phyloP scores from a whole-genome alignment of 1,140 invertebrate species.

The Calephelis virginiensis region DNA sequence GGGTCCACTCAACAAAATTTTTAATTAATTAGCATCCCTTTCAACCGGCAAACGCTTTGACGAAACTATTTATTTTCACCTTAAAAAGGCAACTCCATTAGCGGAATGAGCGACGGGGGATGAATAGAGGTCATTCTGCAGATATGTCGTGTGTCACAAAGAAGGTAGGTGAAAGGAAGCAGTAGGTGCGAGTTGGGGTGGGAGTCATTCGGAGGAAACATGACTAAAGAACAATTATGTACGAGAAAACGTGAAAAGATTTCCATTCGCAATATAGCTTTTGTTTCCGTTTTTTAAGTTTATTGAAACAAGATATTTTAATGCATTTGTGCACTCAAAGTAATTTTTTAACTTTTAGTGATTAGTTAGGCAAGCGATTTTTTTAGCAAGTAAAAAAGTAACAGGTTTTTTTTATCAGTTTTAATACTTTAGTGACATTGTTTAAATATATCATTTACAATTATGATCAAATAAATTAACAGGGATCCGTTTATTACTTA shows the following conservation, averaged over 20 bases:
- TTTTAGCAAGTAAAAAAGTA: no score
- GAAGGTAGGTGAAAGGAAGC: conserved; percentile 42
- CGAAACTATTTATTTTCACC: conserved; percentile 69
- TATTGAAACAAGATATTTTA: not conserved
- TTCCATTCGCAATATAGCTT: conserved; percentile 18
- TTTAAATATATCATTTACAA: no score
- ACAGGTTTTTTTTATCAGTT: no score
- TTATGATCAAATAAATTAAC: no score
- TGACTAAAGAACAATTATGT: conserved; percentile 28
- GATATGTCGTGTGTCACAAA: conserved; percentile 67
- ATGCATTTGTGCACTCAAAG: no score
- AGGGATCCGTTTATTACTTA: no score
- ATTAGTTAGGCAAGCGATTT: no score
- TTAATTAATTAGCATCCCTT: conserved; percentile 68
- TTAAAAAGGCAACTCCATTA: conserved; percentile 74
- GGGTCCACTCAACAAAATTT: conserved; percentile 35
- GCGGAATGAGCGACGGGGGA: conserved; percentile 63
- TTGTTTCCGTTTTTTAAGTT: conserved; percentile 2
- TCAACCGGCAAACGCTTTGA: conserved; percentile 49
- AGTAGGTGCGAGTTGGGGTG: conserved; percentile 32
- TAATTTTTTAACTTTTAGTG: no score
- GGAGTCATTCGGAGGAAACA: conserved; percentile 24
- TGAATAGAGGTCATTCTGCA: conserved; percentile 70
- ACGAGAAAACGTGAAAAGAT: conserved; percentile 26
- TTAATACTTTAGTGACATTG: no score